Base-by-base conservation (phyloP, 1,140 invertebrate species). In the Protaetia brevitarsis region DNA sequence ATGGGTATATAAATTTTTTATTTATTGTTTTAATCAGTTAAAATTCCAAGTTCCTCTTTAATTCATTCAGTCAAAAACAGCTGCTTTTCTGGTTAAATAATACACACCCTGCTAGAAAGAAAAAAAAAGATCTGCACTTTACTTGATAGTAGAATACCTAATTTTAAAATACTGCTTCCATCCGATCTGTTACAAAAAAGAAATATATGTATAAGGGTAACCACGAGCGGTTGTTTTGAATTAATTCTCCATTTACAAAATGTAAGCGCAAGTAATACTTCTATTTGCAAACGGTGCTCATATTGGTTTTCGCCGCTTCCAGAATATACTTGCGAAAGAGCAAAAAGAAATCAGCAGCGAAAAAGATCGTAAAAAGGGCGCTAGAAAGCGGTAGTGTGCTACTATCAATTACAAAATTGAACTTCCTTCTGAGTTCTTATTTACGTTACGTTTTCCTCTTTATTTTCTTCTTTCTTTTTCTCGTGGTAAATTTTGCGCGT, bases 341-440 rank as follows among this genome's bases (percentile, higher is more conserved):
- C 3, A 51, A 51, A 51, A 51, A 19, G 19, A 51, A 51, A 10
- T 23, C 26, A 19, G 16, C 41, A 16, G 19, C 5, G 41, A 3
- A 19, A 51, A 51, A 51, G 11, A 51, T 1, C 13, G 41, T 21
- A 51, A 51, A 51, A 51, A 51, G 19, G 26, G n/a, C 37, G 37
- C 16, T 51, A 51, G 6, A 51, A 3, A 19, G 26, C 19, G 19
- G n/a, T n/a, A n/a, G 41, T 23, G 19, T 8, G 8, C 31, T 34
- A 19, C 41, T 51, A 51, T 51, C 41, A 51, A 51, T 51, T 51
- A 51, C 41, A 51, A 51, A 51, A 51, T 51, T 51, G 41, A 51
- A 51, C 26, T 51, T 23, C 41, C 19, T 51, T 51, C 41, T 45
- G 19, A 23, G 10, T 51, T 51, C 41, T 51, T 51, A 51, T 51